Conservation (phyloP, 2,797 vertebrate genomes). For the Anguilla marmorata region DNA sequence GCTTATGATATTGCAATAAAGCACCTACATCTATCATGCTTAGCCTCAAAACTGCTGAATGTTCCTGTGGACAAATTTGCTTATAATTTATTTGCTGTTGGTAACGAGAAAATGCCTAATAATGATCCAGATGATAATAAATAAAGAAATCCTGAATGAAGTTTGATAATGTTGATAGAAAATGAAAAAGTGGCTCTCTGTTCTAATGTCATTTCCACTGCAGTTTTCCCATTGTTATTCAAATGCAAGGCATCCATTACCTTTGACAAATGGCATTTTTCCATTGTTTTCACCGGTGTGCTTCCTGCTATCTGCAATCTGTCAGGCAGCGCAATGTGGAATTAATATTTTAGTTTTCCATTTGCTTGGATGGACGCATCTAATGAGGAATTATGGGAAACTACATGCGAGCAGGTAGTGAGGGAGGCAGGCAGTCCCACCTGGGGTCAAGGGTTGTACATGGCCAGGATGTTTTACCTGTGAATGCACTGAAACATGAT, state of each 20-base stretch:
- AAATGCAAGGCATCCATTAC: slow-evolving; percentile 49
- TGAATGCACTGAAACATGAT: background rate
- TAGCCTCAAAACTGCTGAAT: background rate
- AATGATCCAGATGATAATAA: slow-evolving; percentile 35
- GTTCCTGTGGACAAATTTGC: slow-evolving; percentile 21
- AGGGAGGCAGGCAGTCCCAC: slow-evolving; percentile 44
- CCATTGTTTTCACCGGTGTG: slow-evolving; percentile 37
- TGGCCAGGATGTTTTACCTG: background rate
- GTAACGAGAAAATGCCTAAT: slow-evolving; percentile 6
- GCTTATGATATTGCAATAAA: slow-evolving; percentile 18
- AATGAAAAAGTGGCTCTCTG: slow-evolving; percentile 29
- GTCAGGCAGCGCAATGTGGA: slow-evolving; percentile 42
- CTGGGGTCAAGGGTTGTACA: slow-evolving; percentile 28
- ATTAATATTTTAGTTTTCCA: slow-evolving; percentile 56
- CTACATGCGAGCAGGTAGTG: slow-evolving; percentile 45
- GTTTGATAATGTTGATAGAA: slow-evolving; percentile 41
- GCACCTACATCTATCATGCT: slow-evolving; percentile 24
- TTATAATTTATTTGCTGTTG: slow-evolving; percentile 19
- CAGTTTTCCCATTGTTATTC: slow-evolving; percentile 48
- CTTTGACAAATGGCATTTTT: slow-evolving; percentile 49
- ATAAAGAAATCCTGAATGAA: slow-evolving; percentile 31
- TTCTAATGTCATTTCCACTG: slow-evolving; percentile 42
- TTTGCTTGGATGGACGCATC: slow-evolving; percentile 53
- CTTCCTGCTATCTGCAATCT: slow-evolving; percentile 33
- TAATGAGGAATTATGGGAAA: slow-evolving; percentile 48